Evolutionary conservation across 2,888 invertebrate species (phyloP).

Genomic region (Agelastica alni): DNA sequence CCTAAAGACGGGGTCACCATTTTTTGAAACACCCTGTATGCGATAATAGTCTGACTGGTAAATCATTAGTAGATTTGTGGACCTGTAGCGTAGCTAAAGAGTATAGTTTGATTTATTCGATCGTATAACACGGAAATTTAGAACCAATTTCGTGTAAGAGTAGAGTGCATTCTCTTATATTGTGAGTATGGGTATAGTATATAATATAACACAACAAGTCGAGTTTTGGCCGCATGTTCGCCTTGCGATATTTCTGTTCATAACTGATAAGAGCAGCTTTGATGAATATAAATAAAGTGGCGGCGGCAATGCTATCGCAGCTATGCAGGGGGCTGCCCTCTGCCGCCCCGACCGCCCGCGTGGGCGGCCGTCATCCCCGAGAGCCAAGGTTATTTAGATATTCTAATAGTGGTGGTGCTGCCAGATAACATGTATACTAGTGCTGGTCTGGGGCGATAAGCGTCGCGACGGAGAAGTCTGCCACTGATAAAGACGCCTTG

Average conservation of each 20-base stretch:
- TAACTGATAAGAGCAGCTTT: conserved; percentile 56
- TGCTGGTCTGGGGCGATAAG: conserved; percentile 56
- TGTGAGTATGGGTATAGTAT: too few species aligned
- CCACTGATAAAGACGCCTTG: conserved; percentile 56
- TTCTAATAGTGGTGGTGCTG: conserved; percentile 57
- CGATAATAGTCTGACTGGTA: too few species aligned
- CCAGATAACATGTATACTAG: conserved; percentile 56
- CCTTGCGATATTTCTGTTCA: conserved; percentile 52
- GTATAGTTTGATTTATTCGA: too few species aligned
- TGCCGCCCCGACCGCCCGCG: conserved; percentile 33
- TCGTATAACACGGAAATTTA: too few species aligned
- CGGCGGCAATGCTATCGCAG: conserved; percentile 52
- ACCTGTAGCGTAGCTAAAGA: too few species aligned
- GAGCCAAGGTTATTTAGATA: conserved; percentile 57
- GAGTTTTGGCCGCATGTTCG: conserved; percentile 16
- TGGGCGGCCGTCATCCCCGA: conserved; percentile 43
- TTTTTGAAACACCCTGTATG: too few species aligned
- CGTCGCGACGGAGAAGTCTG: conserved; percentile 54
- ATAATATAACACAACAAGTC: conserved; percentile 8
- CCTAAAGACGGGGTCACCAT: too few species aligned
- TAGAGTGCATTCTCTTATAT: background rate
- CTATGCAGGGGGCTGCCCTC: conserved; percentile 47
- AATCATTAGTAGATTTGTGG: too few species aligned
- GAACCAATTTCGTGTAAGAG: background rate
- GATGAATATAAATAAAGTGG: conserved; percentile 58